These are phyloP conservation scores for Rapana venosa DNA, from an alignment of 2,888 invertebrate genomes.

Conservation along the genomic window DNA sequence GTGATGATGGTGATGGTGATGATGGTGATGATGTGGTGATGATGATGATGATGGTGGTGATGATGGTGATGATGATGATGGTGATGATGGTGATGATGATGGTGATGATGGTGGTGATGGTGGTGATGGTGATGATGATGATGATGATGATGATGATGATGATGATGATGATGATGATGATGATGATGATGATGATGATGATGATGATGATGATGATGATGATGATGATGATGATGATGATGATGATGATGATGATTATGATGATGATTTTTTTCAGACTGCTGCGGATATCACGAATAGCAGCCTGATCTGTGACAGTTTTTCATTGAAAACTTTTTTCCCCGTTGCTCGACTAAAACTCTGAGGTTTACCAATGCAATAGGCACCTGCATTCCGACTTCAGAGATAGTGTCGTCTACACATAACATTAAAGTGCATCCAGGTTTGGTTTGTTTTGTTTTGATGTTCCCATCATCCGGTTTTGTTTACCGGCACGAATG, in stretches of 20 bases:
- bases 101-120: slow-evolving; percentile 7
- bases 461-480: too few relatives aligned
- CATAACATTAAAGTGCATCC: too few relatives aligned
- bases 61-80: not conserved
- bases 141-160: not conserved
- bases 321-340: too few relatives aligned
- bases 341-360: too few relatives aligned
- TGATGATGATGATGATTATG: not conserved
- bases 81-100: not conserved
- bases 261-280: not conserved
- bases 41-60: slow-evolving; percentile 7
- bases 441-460: too few relatives aligned
- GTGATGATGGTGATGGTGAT: slow-evolving; percentile 14
- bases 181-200: slow-evolving; percentile 31
- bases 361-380: too few relatives aligned
- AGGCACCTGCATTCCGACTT: too few relatives aligned
- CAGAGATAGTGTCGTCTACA: too few relatives aligned
- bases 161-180: slow-evolving; percentile 28
- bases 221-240: not conserved
- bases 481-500: too few relatives aligned
- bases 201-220: slow-evolving; percentile 31
- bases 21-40: slow-evolving; percentile 28
- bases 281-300: too few relatives aligned
- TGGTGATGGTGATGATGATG: slow-evolving; percentile 17
- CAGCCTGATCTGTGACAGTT: too few relatives aligned